Conservation (phyloP, 2,797 vertebrate genomes). For the Helarctos malayanus region DNA sequence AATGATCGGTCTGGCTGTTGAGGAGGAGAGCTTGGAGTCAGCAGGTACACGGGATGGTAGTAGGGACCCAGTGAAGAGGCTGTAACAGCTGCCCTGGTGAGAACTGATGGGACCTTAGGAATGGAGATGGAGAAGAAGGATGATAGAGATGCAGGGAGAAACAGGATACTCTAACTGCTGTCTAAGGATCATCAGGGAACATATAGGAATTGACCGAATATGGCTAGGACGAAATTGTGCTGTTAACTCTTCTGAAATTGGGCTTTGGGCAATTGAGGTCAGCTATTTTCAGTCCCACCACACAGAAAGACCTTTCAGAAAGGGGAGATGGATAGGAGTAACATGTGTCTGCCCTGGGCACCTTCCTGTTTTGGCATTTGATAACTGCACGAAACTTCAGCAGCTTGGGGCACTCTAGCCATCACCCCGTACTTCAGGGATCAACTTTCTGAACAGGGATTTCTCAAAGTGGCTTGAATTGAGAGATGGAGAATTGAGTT, state of each 20-base stretch:
- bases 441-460: conserved; percentile 53
- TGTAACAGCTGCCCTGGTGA: neutral
- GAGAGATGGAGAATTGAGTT: conserved; percentile 8
- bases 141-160: conserved; percentile 37
- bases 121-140: neutral
- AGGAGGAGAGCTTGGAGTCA: neutral
- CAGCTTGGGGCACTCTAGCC: neutral
- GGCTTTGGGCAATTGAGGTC: neutral
- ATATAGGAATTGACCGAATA: neutral
- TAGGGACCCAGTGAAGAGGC: neutral
- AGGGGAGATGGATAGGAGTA: neutral
- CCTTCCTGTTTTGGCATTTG: conserved; percentile 51
- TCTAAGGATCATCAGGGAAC: neutral
- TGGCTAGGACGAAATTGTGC: neutral
- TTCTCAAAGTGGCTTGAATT: conserved; percentile 45
- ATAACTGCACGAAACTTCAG: neutral
- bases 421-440: neutral
- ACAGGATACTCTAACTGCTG: neutral
- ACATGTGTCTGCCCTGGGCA: neutral
- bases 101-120: neutral
- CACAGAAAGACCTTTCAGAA: neutral
- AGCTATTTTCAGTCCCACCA: conserved; percentile 53
- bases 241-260: conserved; percentile 48
- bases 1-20: neutral
- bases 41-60: neutral